Evolutionary conservation across 1,140 invertebrate genomes (phyloP).

Genomic region (Anastatus disparis): DNA sequence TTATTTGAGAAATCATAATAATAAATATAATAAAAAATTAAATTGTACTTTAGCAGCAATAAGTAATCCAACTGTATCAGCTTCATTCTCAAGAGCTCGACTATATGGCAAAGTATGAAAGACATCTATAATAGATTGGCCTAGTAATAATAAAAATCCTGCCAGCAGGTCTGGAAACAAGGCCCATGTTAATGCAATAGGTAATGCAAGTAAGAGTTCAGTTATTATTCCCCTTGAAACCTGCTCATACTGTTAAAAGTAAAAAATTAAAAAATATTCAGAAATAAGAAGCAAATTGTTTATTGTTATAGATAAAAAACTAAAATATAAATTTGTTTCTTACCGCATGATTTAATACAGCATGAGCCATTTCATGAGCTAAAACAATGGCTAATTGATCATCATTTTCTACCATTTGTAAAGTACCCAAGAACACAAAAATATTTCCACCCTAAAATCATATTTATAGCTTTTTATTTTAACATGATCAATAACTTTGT

Average conservation of each 20-base stretch:
- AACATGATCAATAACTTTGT: background rate
- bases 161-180: constrained; percentile 72
- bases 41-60: constrained; percentile 71
- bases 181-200: constrained; percentile 71
- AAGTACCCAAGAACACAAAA: constrained; percentile 72
- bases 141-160: constrained; percentile 53
- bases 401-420: constrained; percentile 68
- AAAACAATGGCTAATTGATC: constrained; percentile 73
- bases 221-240: constrained; percentile 65
- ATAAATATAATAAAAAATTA: background rate
- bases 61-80: constrained; percentile 72
- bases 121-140: constrained; percentile 66
- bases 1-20: too few species aligned
- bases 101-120: constrained; percentile 69
- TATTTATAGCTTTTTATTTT: background rate
- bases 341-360: constrained; percentile 71
- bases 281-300: background rate
- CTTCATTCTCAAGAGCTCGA: constrained; percentile 72
- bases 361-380: constrained; percentile 77
- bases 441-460: constrained; percentile 68
- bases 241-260: constrained; percentile 64
- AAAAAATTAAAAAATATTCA: background rate
- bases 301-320: background rate
- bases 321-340: too few species aligned
- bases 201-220: constrained; percentile 66